Evolutionary conservation across 2,797 vertebrate genomes (phyloP).

Genomic region (Cyprinodon diabolis): DNA sequence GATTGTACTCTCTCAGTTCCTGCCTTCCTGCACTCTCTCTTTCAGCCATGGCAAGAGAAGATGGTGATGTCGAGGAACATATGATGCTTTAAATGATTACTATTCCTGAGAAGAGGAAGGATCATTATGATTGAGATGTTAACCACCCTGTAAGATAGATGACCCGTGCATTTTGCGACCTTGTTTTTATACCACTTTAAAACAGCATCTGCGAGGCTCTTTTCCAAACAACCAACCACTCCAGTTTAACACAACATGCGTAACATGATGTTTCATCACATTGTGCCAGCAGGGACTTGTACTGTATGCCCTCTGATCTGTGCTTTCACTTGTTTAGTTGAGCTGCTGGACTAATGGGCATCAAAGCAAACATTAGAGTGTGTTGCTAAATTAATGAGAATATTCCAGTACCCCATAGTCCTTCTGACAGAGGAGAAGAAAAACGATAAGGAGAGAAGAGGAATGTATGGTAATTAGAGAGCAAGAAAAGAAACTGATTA

Average conservation of each 20-base stretch:
- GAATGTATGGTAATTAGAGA: conserved; percentile 38
- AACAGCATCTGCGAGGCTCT: conserved; percentile 32
- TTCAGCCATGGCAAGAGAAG: conserved; percentile 22
- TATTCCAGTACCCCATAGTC: conserved; percentile 53
- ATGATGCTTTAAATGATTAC: neutral
- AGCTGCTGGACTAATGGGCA: conserved; percentile 75
- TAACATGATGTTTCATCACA: conserved; percentile 73
- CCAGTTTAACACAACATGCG: conserved; percentile 32
- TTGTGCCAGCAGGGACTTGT: conserved; percentile 63
- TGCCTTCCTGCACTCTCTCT: conserved; percentile 36
- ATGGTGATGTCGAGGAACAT: conserved; percentile 3
- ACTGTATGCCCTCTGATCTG: conserved; percentile 72
- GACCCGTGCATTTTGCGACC: conserved; percentile 26
- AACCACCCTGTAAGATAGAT: conserved; percentile 13
- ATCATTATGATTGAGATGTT: conserved; percentile 10
- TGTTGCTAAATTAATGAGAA: conserved; percentile 68
- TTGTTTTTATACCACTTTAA: conserved; percentile 10
- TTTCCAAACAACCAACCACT: conserved; percentile 49
- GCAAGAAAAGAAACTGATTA: conserved; percentile 1
- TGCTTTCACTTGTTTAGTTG: conserved; percentile 66
- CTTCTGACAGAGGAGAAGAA: conserved; percentile 44
- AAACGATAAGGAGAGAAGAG: conserved; percentile 29
- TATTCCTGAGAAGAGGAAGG: neutral
- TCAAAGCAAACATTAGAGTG: conserved; percentile 72
- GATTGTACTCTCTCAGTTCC: conserved; percentile 29